Base-by-base conservation (phyloP, 1,140 invertebrate species). In the Drosophila fuyamai region DNA sequence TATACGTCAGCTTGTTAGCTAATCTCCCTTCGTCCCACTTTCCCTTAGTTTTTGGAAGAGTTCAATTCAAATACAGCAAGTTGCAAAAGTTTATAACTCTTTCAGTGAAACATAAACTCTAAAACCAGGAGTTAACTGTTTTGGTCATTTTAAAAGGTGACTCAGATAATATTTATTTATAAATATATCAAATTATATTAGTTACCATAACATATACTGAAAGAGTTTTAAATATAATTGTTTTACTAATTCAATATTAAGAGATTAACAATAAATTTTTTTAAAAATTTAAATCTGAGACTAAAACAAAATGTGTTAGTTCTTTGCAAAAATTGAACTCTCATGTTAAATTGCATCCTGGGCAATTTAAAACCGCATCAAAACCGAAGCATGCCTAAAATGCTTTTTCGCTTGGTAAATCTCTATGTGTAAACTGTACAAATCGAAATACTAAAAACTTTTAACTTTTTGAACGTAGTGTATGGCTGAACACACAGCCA, bases 1-100 rank as follows among this genome's bases (percentile, higher is more conserved):
- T 54, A n/a, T 14, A 48, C 47, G 54, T 47, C 63, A 67, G 54
- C 70, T 40, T 43, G 40, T 40, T 51, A 18, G 43, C 10, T 29
- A 8, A 5, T 2, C 41, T 13, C 2, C 23, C 23, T 29, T n/a
- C 13, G 13, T 1, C 12, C 10, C 29, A 5, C 18, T 35, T 6
- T n/a, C 9, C 41, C 2, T 7, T 9, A 14, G 6, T 14, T 43
- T 43, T 43, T 13, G n/a, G 6, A n/a, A 7, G 18, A 41, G 13
- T 13, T 29, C 29, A 14, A 66, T 41, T 41, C 54, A 50, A 44
- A 35, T 55, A 51, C 29, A 60, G n/a, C 10, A 18, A 14, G 16
- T 35, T 13, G 9, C 48, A 32, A n/a, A 18, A 66, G 14, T 38
- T 32, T 67, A 9, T 18, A 54, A 60, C 16, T 9, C 1, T 12